phyloP scores from a whole-genome alignment of 1,140 invertebrate species.

The Heliconius hewitsoni region DNA sequence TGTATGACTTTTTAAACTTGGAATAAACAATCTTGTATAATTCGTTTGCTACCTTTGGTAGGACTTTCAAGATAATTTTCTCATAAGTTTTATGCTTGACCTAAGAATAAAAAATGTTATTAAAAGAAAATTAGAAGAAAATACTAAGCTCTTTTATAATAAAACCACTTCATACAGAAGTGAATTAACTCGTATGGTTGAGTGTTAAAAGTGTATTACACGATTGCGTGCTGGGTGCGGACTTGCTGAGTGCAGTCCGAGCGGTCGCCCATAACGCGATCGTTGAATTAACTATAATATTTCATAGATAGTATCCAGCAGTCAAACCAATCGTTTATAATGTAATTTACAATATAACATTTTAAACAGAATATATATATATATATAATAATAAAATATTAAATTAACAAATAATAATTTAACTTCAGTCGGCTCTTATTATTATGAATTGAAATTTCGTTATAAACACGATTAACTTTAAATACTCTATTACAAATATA shows the following conservation, averaged over 20 bases:
- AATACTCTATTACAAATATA: neutral
- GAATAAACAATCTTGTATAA: neutral
- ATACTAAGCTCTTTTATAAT: neutral
- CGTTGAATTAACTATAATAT: constrained; percentile 66
- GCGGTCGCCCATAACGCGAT: constrained; percentile 56
- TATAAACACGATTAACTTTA: neutral
- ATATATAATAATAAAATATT: neutral
- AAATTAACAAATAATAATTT: neutral
- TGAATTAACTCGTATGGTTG: constrained; percentile 17
- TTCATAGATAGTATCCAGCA: constrained; percentile 18
- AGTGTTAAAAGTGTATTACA: constrained; percentile 59
- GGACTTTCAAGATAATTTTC: neutral
- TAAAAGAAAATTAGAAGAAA: neutral
- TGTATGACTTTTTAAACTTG: neutral
- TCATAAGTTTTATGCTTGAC: neutral
- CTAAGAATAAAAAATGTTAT: neutral
- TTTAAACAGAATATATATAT: neutral
- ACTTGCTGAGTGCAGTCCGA: constrained; percentile 25
- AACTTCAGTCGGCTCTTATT: neutral
- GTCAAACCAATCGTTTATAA: neutral
- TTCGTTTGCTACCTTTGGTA: neutral
- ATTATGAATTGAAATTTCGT: neutral
- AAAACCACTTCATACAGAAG: constrained; percentile 13
- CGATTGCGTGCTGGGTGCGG: constrained; percentile 55
- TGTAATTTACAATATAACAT: neutral